Evolutionary conservation across 2,888 invertebrate genomes (phyloP), one percentile per base, ranked within the genome.

Genomic region (Chrysolina americana): DNA sequence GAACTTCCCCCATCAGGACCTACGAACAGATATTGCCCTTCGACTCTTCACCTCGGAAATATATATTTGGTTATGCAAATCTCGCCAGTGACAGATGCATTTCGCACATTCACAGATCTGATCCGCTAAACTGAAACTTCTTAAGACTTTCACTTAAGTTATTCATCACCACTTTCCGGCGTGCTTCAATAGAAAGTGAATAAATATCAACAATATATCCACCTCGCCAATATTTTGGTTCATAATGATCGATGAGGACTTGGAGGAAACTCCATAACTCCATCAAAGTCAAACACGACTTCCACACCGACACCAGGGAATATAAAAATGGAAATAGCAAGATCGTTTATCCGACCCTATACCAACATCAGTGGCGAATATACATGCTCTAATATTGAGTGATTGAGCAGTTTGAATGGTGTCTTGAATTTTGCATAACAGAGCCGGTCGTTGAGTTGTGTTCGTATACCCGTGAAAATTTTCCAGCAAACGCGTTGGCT

Each of bases 291-390:
- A n/a, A 66, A 70, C 74, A 74, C 65, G 74, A 70, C 70, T 74
- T 74, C 66, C 66, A 74, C 65, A 66, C 70, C 74, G 74, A 64
- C 74, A 66, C 66, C 63, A 23, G 36, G 65, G 70, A 74, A 53
- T 65, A 74, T 74, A 66, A 74, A 74, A 74, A 74, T 74, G 74
- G 74, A 74, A 74, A 74, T 70, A 70, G 41, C 70, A 41, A 65
- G 53, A 70, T 74, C 70, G 59, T 68, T 64, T 70, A 73, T 70
- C 65, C 69, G 23, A 59, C 68, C 71, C 64, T 68, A 68, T 48
- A 28, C 68, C 70, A 47, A 69, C 53, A 68, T 71, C 71, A 71
- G 56, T 75, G 50, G 59, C 47, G 71, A 65, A 68, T 59, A 71
- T 70, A 68, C 66, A 71, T 59, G 47, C 36, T 65, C 36, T 44